These are phyloP conservation scores for Fopius arisanus DNA, from an alignment of 1,140 invertebrate species.

Conservation along the genomic window DNA sequence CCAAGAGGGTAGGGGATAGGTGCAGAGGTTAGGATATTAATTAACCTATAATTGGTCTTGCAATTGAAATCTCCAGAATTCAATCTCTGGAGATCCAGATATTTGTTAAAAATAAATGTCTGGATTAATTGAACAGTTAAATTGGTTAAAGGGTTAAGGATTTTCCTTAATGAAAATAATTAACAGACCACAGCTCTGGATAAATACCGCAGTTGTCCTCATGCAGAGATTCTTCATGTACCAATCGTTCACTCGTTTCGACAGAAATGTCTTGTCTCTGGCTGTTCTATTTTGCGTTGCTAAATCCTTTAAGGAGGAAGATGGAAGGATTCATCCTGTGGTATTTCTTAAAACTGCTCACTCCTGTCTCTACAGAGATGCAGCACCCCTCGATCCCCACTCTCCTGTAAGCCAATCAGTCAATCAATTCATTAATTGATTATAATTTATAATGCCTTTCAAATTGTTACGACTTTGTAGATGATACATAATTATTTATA, in stretches of 20 bases:
- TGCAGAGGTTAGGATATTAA: no score
- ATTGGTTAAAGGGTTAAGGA: not conserved
- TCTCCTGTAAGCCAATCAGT: not conserved
- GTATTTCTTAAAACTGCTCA: slow-evolving; percentile 90
- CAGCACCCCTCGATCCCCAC: not conserved
- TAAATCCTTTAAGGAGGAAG: slow-evolving; percentile 93
- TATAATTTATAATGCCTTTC: no score
- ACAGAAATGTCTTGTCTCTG: slow-evolving; percentile 78
- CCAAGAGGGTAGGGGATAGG: no score
- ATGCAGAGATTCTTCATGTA: slow-evolving; percentile 97
- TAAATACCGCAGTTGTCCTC: slow-evolving; percentile 93
- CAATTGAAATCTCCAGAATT: no score
- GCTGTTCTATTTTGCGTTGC: slow-evolving; percentile 89
- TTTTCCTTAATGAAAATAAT: slow-evolving; percentile 26
- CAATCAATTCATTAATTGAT: not conserved
- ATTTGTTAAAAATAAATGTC: not conserved
- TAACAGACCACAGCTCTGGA: slow-evolving; percentile 81
- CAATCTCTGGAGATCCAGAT: no score
- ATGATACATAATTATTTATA: no score
- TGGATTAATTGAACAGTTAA: not conserved
- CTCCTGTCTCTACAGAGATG: slow-evolving; percentile 73
- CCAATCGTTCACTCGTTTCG: slow-evolving; percentile 85
- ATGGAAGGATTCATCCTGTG: slow-evolving; percentile 80
- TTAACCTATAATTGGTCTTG: no score
- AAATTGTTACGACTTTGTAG: no score